These are phyloP conservation scores for Sebastes taczanowskii DNA, from an alignment of 2,797 vertebrate species.

Conservation along the genomic window DNA sequence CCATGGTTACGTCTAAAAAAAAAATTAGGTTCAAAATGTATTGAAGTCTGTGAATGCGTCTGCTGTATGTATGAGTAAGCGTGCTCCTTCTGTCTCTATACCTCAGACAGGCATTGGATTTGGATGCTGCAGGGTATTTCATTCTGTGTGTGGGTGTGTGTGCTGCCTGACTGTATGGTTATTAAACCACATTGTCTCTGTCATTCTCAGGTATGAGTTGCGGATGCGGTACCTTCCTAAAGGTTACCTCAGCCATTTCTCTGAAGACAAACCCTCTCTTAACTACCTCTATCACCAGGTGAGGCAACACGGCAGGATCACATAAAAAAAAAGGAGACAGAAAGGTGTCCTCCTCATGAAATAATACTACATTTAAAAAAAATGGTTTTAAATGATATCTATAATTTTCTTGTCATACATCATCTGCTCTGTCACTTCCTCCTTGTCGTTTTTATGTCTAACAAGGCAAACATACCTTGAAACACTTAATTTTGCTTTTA, in stretches of 20 bases:
- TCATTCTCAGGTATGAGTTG: slow-evolving; percentile 90
- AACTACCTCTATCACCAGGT: slow-evolving; percentile 99
- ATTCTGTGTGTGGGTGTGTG: neutral
- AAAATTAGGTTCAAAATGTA: neutral
- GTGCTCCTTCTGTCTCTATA: slow-evolving; percentile 2
- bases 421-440: neutral
- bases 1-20: too few species aligned
- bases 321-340: neutral
- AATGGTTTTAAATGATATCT: neutral
- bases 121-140: neutral
- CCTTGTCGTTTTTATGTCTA: neutral
- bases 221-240: slow-evolving; percentile 98
- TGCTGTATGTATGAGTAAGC: slow-evolving; percentile 29
- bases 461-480: neutral
- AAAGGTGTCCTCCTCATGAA: neutral
- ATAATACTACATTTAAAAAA: neutral
- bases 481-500: neutral
- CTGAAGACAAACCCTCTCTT: slow-evolving; percentile 96
- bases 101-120: neutral
- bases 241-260: slow-evolving; percentile 97
- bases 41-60: slow-evolving; percentile 1
- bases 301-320: slow-evolving; percentile 24
- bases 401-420: neutral
- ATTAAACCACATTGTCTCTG: slow-evolving; percentile 16
- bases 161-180: neutral